Base-by-base conservation (phyloP, 2,888 invertebrate genomes). In the Sericinus montela region DNA sequence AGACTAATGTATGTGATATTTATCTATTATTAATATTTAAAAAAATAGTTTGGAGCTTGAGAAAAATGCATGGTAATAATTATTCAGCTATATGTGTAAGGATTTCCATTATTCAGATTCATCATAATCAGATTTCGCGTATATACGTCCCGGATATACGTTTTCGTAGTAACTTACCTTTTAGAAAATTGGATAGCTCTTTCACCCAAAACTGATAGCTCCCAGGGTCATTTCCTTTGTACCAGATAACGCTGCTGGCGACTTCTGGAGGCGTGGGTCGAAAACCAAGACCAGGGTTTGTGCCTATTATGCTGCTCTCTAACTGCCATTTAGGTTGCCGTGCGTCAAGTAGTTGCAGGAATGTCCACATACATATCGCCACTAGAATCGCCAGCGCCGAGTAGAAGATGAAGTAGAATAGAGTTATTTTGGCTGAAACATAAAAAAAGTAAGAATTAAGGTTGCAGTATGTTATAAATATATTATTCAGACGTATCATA, bases 401-500 rank as follows among this genome's bases (percentile, higher is more conserved):
- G 89, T 98, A 99, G 91, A 98, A 99, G 65, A 96, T 91, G 65
- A 97, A 87, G 90, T 99, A 99, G 91, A 99, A 99, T n/a, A 97
- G 82, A 45, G 94, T 92, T 73, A 99, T 98, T 91, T 98, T 97
- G 53, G 93, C 98, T 98, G 91, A 37, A 92, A 80, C 55, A 46
- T 67, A 62, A 1, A 13, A 13, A 35, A 25, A 25, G 8, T 4
- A 25, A 25, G 3, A 4, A 25, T 25, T 25, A 19, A 19, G 19
- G 5, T 3, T 19, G 19, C 5, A 19, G 19, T 19, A 5, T 19
- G 2, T 3, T 3, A 19, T 2, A 19, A 2, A 19, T 5, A 3
- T 19, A 2, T 5, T 19, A 19, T 19, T 19, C 19, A 19, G 2
- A 19, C 2, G 5, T 5, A 19, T 19, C 3, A 19, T 3, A 19